A percentile compares a stretch with the other conserved stretches of the same genome.
phyloP scores from a whole-genome alignment of 2,888 invertebrate species.

The Sinopyrophorus schimmeli region DNA sequence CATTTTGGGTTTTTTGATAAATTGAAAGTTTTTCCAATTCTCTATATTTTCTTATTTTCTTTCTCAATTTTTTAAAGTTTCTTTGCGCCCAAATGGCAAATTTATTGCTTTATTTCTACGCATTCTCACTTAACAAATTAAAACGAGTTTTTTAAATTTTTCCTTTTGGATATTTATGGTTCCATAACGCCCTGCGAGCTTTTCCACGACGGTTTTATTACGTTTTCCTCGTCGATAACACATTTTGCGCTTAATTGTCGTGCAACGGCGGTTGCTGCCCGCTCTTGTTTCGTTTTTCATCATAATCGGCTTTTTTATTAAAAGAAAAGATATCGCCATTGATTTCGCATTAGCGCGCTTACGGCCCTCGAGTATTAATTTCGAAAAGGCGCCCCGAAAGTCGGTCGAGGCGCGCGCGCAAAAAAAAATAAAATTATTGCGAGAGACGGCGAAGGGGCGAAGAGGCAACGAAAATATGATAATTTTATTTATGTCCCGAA shows the following conservation, averaged over 20 bases:
- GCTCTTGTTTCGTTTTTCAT: slow-evolving; percentile 12
- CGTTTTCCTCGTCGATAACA: slow-evolving; percentile 14
- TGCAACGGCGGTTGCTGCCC: too few relatives aligned
- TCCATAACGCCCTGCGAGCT: too few relatives aligned
- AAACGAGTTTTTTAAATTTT: too few relatives aligned
- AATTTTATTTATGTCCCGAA: slow-evolving; percentile 12
- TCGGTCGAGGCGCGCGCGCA: background rate
- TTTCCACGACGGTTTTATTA: slow-evolving; percentile 13
- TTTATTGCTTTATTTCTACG: too few relatives aligned
- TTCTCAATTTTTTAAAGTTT: too few relatives aligned
- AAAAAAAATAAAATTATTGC: background rate
- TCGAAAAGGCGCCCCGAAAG: slow-evolving; percentile 8
- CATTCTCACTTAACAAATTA: too few relatives aligned
- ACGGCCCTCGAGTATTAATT: slow-evolving; percentile 13
- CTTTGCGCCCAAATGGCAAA: too few relatives aligned
- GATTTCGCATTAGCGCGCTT: slow-evolving; percentile 25
- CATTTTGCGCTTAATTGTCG: slow-evolving; percentile 21
- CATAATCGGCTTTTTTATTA: slow-evolving; percentile 17
- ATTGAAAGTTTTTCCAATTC: too few relatives aligned
- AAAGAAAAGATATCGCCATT: slow-evolving; percentile 24
- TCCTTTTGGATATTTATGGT: too few relatives aligned
- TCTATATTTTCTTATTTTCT: too few relatives aligned
- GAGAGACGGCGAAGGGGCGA: background rate
- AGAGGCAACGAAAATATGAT: background rate
- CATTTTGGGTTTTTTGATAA: too few relatives aligned